A percentile compares a stretch with the other conserved stretches of the same genome.
Conservation (phyloP, 2,797 vertebrate species). For the Lycodopsis pacificus region DNA sequence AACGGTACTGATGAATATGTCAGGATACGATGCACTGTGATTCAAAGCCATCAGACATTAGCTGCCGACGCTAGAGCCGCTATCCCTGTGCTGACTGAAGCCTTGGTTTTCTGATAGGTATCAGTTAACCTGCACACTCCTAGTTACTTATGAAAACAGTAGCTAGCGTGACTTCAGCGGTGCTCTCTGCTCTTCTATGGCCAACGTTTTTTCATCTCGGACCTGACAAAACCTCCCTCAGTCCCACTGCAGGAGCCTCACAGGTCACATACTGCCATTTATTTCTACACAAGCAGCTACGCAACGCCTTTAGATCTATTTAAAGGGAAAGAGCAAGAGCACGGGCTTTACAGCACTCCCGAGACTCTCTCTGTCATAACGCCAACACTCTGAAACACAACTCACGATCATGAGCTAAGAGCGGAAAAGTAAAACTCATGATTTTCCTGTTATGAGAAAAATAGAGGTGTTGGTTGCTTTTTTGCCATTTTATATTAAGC, state of each 20-base stretch:
- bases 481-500: neutral
- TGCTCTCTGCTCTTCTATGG: neutral
- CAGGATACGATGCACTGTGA: neutral
- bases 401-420: neutral
- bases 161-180: neutral
- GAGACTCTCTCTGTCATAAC: conserved; percentile 18
- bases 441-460: neutral
- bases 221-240: conserved; percentile 7
- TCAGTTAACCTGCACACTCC: too few species aligned
- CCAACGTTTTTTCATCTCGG: conserved; percentile 2
- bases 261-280: conserved; percentile 28
- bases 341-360: neutral
- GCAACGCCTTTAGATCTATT: conserved; percentile 23
- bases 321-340: conserved; percentile 9
- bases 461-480: neutral
- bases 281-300: conserved; percentile 13
- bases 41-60: neutral
- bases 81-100: too few species aligned
- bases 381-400: conserved; percentile 6
- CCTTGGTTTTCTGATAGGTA: too few species aligned
- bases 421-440: neutral
- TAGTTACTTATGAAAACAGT: too few species aligned
- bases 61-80: too few species aligned
- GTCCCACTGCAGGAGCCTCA: conserved; percentile 5
- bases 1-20: neutral